These are phyloP conservation scores for Agonum fuliginosum DNA, from an alignment of 2,888 invertebrate species.

Conservation along the genomic window DNA sequence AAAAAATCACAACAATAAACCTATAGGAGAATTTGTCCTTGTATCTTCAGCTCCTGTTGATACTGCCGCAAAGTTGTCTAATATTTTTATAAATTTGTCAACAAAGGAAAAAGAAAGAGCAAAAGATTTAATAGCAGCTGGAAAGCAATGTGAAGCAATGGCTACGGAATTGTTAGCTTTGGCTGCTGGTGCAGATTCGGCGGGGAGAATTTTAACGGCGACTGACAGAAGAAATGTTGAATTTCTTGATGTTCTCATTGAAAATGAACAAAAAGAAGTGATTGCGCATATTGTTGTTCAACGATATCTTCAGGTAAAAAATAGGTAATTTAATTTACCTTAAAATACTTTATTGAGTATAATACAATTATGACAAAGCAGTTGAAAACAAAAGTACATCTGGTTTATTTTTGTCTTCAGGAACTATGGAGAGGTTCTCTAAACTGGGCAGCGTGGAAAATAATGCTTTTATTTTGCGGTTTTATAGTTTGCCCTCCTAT, in stretches of 20 bases:
- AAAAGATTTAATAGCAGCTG: slow-evolving; percentile 95
- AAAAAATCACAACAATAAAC: slow-evolving; percentile 95
- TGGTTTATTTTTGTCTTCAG: slow-evolving; percentile 73
- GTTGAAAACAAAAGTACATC: background rate
- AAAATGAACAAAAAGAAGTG: slow-evolving; percentile 98
- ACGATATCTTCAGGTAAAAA: slow-evolving; percentile 92
- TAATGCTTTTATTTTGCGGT: slow-evolving; percentile 92
- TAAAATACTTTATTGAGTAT: slow-evolving; percentile 22
- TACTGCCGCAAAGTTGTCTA: slow-evolving; percentile 97
- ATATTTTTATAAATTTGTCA: slow-evolving; percentile 90
- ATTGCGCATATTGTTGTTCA: slow-evolving; percentile 98
- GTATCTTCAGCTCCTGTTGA: slow-evolving; percentile 99
- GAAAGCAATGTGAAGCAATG: slow-evolving; percentile 97
- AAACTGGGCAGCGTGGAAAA: slow-evolving; percentile 97
- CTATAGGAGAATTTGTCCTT: slow-evolving; percentile 97
- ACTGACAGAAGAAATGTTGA: slow-evolving; percentile 96
- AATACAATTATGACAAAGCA: background rate
- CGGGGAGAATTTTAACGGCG: slow-evolving; percentile 95
- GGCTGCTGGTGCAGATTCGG: slow-evolving; percentile 95
- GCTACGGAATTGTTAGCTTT: slow-evolving; percentile 96
- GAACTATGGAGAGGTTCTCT: slow-evolving; percentile 99
- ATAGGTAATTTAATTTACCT: slow-evolving; percentile 71
- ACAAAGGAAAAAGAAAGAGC: slow-evolving; percentile 98
- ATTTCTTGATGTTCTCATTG: slow-evolving; percentile 96
- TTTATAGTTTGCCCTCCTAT: slow-evolving; percentile 96